A percentile compares a stretch with the other conserved stretches of the same genome.
phyloP scores from a whole-genome alignment of 2,888 invertebrate genomes.

The Callyntrura guangdongensis region DNA sequence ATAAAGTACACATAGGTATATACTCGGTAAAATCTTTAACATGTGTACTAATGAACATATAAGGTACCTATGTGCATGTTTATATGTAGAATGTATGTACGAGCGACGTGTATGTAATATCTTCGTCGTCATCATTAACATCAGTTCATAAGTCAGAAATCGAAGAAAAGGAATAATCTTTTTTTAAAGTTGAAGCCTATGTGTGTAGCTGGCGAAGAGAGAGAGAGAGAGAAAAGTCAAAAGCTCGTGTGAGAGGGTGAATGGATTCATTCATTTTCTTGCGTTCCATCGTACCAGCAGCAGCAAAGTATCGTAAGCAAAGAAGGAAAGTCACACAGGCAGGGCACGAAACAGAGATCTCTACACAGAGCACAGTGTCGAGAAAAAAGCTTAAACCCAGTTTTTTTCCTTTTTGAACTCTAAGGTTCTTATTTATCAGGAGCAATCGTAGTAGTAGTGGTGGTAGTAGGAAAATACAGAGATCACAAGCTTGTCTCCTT shows the following conservation, averaged over 20 bases:
- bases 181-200: slow-evolving; percentile 47
- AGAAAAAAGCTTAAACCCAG: slow-evolving; percentile 34
- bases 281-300: slow-evolving; percentile 66
- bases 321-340: slow-evolving; percentile 63
- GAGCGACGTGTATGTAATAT: slow-evolving; percentile 4
- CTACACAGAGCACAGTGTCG: background rate
- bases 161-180: slow-evolving; percentile 62
- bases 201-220: slow-evolving; percentile 16
- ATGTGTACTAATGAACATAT: background rate
- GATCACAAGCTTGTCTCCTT: slow-evolving; percentile 66
- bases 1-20: slow-evolving; percentile 1
- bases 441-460: slow-evolving; percentile 35
- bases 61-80: slow-evolving; percentile 15
- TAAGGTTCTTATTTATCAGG: slow-evolving; percentile 55
- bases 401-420: slow-evolving; percentile 64
- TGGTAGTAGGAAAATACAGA: background rate
- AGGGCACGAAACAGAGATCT: slow-evolving; percentile 57
- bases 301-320: slow-evolving; percentile 18
- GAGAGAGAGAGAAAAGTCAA: slow-evolving; percentile 62
- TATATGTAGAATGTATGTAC: slow-evolving; percentile 6
- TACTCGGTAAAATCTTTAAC: background rate
- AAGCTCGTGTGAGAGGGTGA: slow-evolving; percentile 80
- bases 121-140: slow-evolving; percentile 53
- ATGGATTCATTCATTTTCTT: slow-evolving; percentile 83
- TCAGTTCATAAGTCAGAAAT: slow-evolving; percentile 50